These are phyloP conservation scores for Tenodera sinensis DNA, from an alignment of 2,888 invertebrate species.

Conservation along the genomic window DNA sequence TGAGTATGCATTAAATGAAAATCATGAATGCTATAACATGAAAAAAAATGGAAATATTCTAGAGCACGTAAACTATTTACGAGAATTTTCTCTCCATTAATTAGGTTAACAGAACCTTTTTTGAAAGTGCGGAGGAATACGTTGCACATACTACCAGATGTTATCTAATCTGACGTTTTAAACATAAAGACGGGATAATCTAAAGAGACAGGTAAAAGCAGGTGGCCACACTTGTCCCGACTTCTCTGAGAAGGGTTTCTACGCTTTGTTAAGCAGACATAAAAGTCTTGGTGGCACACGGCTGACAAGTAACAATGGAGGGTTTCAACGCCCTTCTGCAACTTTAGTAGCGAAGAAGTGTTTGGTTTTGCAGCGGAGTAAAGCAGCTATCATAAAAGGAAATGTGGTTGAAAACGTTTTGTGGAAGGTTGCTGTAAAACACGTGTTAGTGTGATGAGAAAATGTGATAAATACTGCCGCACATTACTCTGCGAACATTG, in stretches of 20 bases:
- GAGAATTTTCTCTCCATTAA: too few relatives aligned
- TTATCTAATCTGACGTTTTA: background rate
- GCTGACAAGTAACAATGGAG: background rate
- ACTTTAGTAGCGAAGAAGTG: background rate
- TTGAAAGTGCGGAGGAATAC: too few relatives aligned
- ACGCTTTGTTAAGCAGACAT: background rate
- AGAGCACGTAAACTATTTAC: too few relatives aligned
- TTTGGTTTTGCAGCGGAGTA: background rate
- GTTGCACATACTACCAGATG: too few relatives aligned
- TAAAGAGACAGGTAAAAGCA: background rate
- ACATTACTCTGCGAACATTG: background rate
- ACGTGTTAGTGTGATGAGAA: background rate
- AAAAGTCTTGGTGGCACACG: background rate
- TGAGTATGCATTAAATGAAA: too few relatives aligned
- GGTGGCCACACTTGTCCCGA: background rate
- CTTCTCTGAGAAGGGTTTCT: background rate
- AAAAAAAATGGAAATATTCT: too few relatives aligned
- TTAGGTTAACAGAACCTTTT: too few relatives aligned
- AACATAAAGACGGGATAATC: background rate
- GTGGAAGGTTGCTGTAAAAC: background rate
- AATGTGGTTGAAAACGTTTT: background rate
- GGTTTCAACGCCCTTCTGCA: background rate
- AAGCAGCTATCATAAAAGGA: background rate
- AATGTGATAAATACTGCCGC: background rate
- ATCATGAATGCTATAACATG: too few relatives aligned